Evolutionary conservation across 92 coral and sea anemone genomes (phyloP).

Genomic region (Virgularia gustaviana): DNA sequence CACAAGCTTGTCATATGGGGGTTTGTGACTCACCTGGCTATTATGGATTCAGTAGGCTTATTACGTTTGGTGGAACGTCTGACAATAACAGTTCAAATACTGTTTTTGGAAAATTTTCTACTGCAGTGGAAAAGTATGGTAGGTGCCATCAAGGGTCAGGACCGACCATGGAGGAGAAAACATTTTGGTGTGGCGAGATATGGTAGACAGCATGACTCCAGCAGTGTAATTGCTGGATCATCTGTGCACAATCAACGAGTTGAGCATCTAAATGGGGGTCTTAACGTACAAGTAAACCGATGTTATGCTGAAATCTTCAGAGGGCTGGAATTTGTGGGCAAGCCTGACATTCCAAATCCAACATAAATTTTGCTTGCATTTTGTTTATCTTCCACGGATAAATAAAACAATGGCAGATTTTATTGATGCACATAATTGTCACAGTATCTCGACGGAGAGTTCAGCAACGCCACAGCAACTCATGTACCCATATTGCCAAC

Average conservation of each 20-base stretch:
- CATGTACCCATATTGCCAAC: too few species aligned
- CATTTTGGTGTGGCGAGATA: constrained; percentile 52
- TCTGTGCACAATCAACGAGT: constrained; percentile 56
- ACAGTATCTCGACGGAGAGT: constrained; percentile 49
- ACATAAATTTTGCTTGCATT: constrained; percentile 59
- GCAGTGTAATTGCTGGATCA: constrained; percentile 44
- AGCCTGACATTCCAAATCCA: constrained; percentile 41
- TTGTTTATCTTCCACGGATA: constrained; percentile 49
- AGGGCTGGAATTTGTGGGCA: constrained; percentile 35
- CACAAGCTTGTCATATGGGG: constrained; percentile 36
- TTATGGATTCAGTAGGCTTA: constrained; percentile 35
- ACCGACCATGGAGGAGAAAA: constrained; percentile 70
- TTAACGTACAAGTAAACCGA: constrained; percentile 46
- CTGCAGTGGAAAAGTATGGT: constrained; percentile 17
- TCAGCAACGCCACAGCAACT: constrained; percentile 31
- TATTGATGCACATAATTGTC: constrained; percentile 56
- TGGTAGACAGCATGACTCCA: constrained; percentile 44
- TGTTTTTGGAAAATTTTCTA: constrained; percentile 3
- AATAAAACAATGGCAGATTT: constrained; percentile 46
- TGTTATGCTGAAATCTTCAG: constrained; percentile 36
- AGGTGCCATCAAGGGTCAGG: constrained; percentile 30
- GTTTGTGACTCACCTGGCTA: constrained; percentile 30
- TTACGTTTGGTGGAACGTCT: constrained; percentile 26
- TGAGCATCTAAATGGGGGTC: constrained; percentile 52
- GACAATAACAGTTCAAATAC: constrained; percentile 15